Percentiles rank a stretch among this genome's conserved stretches.
Evolutionary conservation across 2,113 vertebrate genomes (phyloP).

Genomic region (Phyllostomus discolor): DNA sequence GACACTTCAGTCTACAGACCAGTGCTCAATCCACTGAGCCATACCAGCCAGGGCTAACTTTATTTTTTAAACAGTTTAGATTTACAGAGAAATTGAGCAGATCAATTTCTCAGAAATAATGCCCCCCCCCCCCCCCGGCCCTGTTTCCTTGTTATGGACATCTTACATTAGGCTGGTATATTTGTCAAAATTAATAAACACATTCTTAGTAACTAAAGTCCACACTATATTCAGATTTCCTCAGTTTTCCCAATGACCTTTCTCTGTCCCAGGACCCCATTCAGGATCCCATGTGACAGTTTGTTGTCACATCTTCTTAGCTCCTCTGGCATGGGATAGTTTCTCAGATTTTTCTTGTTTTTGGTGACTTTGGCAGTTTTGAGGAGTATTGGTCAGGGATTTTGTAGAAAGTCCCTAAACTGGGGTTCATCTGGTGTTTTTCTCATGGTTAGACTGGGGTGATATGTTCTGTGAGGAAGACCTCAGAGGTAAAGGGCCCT

Average conservation of each 20-base stretch:
- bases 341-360: background rate
- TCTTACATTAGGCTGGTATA: background rate
- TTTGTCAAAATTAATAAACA: background rate
- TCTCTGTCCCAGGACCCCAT: background rate
- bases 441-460: background rate
- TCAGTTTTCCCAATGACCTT: background rate
- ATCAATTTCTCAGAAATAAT: background rate
- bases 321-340: background rate
- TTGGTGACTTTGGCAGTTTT: background rate
- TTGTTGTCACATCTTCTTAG: background rate
- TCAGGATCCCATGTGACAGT: fast-evolving
- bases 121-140: fast-evolving
- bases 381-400: background rate
- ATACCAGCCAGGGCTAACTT: background rate
- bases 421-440: background rate
- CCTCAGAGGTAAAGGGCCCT: background rate
- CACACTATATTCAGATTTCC: background rate
- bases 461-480: background rate
- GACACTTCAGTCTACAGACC: too few species aligned
- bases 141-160: background rate
- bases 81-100: background rate
- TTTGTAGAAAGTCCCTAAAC: background rate
- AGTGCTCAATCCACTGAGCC: too few species aligned
- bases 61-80: background rate
- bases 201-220: too few species aligned